Base-by-base conservation (phyloP, 2,113 vertebrate genomes). In the Ammodytes marinus region DNA sequence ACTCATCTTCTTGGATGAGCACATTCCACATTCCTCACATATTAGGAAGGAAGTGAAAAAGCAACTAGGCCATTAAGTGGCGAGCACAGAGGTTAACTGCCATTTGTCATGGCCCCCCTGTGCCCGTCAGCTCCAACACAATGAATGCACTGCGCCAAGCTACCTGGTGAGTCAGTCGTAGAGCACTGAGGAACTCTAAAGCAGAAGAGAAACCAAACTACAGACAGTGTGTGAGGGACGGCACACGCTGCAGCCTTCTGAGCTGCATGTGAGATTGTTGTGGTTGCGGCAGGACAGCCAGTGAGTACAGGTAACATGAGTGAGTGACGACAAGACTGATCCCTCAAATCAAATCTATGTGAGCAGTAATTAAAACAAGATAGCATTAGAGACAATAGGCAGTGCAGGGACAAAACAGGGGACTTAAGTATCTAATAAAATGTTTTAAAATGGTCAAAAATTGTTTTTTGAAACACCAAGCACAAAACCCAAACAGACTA, bases 181-280 rank as follows among this genome's bases (percentile, higher is more conserved):
- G 35, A 69, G 5, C 11, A 27, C 73, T 74, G 89, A 87, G 89
- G 90, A 93, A 93, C 81, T 93, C 70, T 53, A 87, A 92, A 93
- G 90, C 90, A 92, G 93, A 92, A 92, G 81, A 89, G 90, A 93
- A 93, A 92, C 82, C 83, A 60, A 66, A 79, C 74, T 63, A 67
- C 27, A 61, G 19, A 70, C 68, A n/a, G n/a, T 12, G 14, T 12
- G 14, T 4, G 58, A 79, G 42, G 40, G 10, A 50, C 71, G 59
- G 68, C 77, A 57, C 35, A 35, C 79, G 58, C 66, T 50, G 27
- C 11, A 70, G 17, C 40, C 12, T 37, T 70, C 39, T 10, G 17
- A 57, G 17, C 4, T 68, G 63, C n/a, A n/a, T 52, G 43, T 68
- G 83, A 84, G 27, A 71, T 66, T 19, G 13, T 45, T 0, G 15